These are phyloP conservation scores for Ophiodon elongatus DNA, from an alignment of 2,113 vertebrate species.

Conservation along the genomic window DNA sequence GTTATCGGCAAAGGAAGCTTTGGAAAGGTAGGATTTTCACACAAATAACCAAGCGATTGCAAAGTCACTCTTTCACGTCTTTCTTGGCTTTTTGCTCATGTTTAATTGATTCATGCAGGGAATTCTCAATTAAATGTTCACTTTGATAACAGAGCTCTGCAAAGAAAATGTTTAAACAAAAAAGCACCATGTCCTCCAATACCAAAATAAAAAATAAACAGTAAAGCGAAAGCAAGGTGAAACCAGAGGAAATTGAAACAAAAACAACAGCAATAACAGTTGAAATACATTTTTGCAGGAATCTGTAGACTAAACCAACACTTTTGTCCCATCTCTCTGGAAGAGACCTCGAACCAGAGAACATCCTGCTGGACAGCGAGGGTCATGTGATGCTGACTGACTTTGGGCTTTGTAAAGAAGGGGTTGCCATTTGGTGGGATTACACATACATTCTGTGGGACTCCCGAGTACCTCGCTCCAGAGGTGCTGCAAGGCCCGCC, in stretches of 20 bases:
- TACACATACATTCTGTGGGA: constrained; percentile 85
- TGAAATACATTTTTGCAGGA: neutral
- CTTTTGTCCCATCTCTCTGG: neutral
- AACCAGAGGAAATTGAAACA: constrained; percentile 5
- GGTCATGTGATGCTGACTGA: constrained; percentile 86
- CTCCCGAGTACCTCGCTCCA: constrained; percentile 85
- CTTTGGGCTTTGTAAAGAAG: constrained; percentile 87
- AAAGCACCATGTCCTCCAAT: constrained; percentile 1
- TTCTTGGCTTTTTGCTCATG: constrained; percentile 21
- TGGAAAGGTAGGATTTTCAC: constrained; percentile 79
- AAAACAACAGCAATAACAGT: neutral
- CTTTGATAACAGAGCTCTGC: constrained; percentile 15
- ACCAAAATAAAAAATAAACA: constrained; percentile 16
- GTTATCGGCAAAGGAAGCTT: constrained; percentile 87
- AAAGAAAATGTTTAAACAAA: neutral
- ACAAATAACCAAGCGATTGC: neutral
- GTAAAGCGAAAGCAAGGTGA: neutral
- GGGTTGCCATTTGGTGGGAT: constrained; percentile 73
- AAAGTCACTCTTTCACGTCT: neutral
- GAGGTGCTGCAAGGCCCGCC: constrained; percentile 83
- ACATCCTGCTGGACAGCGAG: constrained; percentile 82
- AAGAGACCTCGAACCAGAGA: constrained; percentile 87
- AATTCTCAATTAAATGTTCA: constrained; percentile 7
- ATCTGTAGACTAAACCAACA: neutral
- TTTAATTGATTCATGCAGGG: constrained; percentile 24